Conservation (phyloP, 2,113 vertebrate genomes). For the Xiphophorus maculatus region DNA sequence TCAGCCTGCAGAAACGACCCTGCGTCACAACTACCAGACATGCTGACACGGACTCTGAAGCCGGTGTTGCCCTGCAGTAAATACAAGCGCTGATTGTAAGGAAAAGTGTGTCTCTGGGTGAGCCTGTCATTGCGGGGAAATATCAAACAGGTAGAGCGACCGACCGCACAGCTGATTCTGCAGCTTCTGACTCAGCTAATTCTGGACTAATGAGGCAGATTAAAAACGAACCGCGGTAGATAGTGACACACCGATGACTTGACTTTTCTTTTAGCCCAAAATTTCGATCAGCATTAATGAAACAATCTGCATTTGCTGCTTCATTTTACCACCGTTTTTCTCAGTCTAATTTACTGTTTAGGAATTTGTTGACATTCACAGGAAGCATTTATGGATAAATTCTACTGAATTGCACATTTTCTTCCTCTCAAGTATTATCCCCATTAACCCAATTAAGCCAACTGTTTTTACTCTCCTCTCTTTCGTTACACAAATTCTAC, state of each 20-base stretch:
- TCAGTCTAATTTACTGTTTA: slow-evolving; percentile 18
- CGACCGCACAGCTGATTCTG: slow-evolving; percentile 6
- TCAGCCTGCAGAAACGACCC: slow-evolving; percentile 55
- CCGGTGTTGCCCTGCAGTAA: slow-evolving; percentile 31
- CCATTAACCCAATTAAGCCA: neutral
- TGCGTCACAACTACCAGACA: slow-evolving; percentile 51
- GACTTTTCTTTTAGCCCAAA: slow-evolving; percentile 28
- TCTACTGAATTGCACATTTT: neutral
- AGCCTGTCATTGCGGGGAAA: slow-evolving; percentile 8
- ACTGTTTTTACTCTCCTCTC: neutral
- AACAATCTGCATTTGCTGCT: slow-evolving; percentile 45
- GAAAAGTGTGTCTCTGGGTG: slow-evolving; percentile 36
- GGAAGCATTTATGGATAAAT: neutral
- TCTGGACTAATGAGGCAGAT: slow-evolving; percentile 39
- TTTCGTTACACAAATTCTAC: slow-evolving; percentile 27
- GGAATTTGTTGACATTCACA: neutral
- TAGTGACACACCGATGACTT: slow-evolving; percentile 29
- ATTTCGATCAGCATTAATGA: slow-evolving; percentile 27
- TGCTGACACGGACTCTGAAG: slow-evolving; percentile 38
- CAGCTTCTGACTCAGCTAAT: slow-evolving; percentile 26
- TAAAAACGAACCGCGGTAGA: slow-evolving; percentile 33
- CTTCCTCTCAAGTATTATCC: neutral
- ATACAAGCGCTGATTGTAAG: slow-evolving; percentile 40
- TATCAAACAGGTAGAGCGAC: slow-evolving; percentile 21
- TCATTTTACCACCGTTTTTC: slow-evolving; percentile 40